A percentile compares a stretch with the other conserved stretches of the same genome.
Evolutionary conservation across 2,888 invertebrate genomes (phyloP).

Genomic region (Taenaris catops): DNA sequence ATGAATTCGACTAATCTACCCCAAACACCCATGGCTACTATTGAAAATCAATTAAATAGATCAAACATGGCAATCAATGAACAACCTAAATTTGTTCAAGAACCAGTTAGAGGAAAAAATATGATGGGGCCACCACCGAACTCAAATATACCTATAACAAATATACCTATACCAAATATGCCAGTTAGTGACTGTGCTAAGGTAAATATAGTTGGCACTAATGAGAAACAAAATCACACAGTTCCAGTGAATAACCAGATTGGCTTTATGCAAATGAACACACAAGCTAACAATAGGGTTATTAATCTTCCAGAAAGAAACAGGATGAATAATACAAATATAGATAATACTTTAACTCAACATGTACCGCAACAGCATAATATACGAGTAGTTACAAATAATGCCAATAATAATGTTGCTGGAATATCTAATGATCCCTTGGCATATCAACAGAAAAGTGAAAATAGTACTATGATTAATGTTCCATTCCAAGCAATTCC

Average conservation of each 20-base stretch:
- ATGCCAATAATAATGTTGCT: slow-evolving; percentile 47
- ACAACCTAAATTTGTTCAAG: slow-evolving; percentile 56
- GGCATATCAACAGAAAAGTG: slow-evolving; percentile 63
- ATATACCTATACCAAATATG: slow-evolving; percentile 27
- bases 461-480: slow-evolving; percentile 70
- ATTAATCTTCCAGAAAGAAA: slow-evolving; percentile 70
- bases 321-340: slow-evolving; percentile 50
- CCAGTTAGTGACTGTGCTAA: slow-evolving; percentile 59
- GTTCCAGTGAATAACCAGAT: slow-evolving; percentile 68
- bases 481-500: slow-evolving; percentile 75
- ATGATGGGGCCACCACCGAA: slow-evolving; percentile 56
- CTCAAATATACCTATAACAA: slow-evolving; percentile 42
- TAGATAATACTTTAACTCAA: slow-evolving; percentile 57
- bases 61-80: slow-evolving; percentile 52
- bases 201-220: slow-evolving; percentile 53
- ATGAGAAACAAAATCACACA: slow-evolving; percentile 62
- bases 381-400: slow-evolving; percentile 68
- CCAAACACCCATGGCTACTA: slow-evolving; percentile 50
- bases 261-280: slow-evolving; percentile 70
- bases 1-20: slow-evolving; percentile 50
- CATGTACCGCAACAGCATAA: slow-evolving; percentile 70
- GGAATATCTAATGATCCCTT: slow-evolving; percentile 53
- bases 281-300: slow-evolving; percentile 62
- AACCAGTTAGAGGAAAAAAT: slow-evolving; percentile 60
- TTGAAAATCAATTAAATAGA: slow-evolving; percentile 58